Percentiles rank a stretch among this genome's conserved stretches.
Conservation (phyloP, 1,140 invertebrate species). For the Diorhabda carinulata region DNA sequence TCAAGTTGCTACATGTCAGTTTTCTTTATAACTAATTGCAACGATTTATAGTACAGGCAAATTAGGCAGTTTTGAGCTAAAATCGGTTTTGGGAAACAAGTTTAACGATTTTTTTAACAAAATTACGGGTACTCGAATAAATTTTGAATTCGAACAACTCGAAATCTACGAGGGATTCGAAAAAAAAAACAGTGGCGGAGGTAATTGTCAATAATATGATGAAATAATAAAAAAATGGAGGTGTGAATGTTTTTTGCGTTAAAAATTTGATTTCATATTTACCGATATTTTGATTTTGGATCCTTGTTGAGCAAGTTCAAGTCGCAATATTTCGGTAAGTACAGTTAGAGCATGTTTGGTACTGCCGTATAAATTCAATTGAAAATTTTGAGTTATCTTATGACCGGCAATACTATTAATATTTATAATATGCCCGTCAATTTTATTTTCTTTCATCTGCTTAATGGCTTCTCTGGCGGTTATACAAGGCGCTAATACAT, state of each 20-base stretch:
- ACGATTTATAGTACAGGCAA: too few relatives aligned
- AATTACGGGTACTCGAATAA: too few relatives aligned
- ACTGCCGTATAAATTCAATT: conserved; percentile 49
- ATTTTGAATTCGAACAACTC: too few relatives aligned
- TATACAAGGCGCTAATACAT: conserved; percentile 56
- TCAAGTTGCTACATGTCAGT: conserved; percentile 45
- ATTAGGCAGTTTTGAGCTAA: too few relatives aligned
- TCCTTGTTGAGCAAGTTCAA: conserved; percentile 49
- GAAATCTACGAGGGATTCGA: too few relatives aligned
- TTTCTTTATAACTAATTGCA: too few relatives aligned
- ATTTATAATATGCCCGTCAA: conserved; percentile 65
- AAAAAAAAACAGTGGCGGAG: too few relatives aligned
- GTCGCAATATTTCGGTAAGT: conserved; percentile 53
- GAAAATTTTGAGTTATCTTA: conserved; percentile 13
- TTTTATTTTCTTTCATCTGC: conserved; percentile 55
- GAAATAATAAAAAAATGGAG: too few relatives aligned
- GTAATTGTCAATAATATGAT: too few relatives aligned
- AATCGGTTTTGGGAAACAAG: too few relatives aligned
- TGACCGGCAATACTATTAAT: conserved; percentile 55
- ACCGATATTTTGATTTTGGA: conserved; percentile 49
- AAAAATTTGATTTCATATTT: conserved; percentile 24
- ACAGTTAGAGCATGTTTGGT: conserved; percentile 56
- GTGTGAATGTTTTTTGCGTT: too few relatives aligned
- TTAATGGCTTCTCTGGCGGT: conserved; percentile 61
- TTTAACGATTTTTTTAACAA: too few relatives aligned